phyloP scores from a whole-genome alignment of 2,113 vertebrate genomes.

The Cranoglanis bouderius region DNA sequence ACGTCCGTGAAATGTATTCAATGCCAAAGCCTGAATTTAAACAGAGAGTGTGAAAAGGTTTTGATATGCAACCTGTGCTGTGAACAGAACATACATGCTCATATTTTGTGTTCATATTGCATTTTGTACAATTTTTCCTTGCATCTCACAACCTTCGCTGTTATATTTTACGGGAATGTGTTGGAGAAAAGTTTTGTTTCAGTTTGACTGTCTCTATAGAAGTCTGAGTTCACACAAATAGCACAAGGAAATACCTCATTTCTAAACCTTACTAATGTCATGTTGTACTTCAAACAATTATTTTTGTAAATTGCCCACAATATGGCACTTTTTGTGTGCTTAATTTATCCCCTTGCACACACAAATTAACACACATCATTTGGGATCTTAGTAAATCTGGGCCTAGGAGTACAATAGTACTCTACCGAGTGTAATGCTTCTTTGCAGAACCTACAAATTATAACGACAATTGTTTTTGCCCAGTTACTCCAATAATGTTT shows the following conservation, averaged over 20 bases:
- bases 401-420: not conserved
- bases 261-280: not conserved
- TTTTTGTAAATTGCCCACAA: constrained; percentile 9
- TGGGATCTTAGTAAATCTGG: constrained; percentile 2
- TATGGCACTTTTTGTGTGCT: not conserved
- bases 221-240: not conserved
- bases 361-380: constrained; percentile 9
- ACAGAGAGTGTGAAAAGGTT: not conserved
- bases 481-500: constrained; percentile 15
- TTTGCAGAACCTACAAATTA: constrained; percentile 16
- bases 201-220: not conserved
- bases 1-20: not conserved
- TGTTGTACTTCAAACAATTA: constrained; percentile 1
- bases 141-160: not conserved
- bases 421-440: not conserved
- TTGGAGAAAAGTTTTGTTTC: not conserved
- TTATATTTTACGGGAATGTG: not conserved
- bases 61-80: not conserved
- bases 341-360: not conserved
- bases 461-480: constrained; percentile 3
- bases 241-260: constrained; percentile 10
- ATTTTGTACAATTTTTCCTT: not conserved
- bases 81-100: not conserved
- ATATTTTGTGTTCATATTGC: not conserved
- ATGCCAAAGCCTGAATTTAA: not conserved